These are phyloP conservation scores for Coturnix japonica DNA, from an alignment of 2,113 vertebrate genomes.

Conservation along the genomic window DNA sequence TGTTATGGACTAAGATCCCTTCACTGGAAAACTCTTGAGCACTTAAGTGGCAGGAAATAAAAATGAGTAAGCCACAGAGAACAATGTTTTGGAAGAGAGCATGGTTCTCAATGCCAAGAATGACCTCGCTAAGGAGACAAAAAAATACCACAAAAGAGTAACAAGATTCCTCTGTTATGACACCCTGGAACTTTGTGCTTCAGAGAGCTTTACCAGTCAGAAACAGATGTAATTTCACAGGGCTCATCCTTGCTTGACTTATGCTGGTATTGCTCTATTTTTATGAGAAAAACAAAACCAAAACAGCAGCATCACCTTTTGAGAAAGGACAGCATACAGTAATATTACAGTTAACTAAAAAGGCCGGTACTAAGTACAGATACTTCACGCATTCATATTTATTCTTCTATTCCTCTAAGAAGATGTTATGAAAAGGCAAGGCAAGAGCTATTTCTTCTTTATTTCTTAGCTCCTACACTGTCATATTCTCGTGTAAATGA, in stretches of 20 bases:
- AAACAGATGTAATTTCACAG: neutral
- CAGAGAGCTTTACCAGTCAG: neutral
- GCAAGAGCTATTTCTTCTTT: neutral
- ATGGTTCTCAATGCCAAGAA: neutral
- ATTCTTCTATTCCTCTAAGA: neutral
- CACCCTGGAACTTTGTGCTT: slow-evolving; percentile 33
- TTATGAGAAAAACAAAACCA: neutral
- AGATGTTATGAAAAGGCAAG: neutral
- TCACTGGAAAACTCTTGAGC: neutral
- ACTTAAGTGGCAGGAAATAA: neutral
- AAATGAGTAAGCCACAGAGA: slow-evolving; percentile 3
- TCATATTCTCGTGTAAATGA: neutral
- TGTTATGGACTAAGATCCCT: neutral
- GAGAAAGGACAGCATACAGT: neutral
- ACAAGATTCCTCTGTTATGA: slow-evolving; percentile 18
- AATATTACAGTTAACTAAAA: accelerated
- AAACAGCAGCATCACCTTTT: neutral
- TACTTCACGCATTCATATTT: neutral
- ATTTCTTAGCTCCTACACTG: neutral
- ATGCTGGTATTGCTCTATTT: neutral
- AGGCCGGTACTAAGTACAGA: neutral
- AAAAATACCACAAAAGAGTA: neutral
- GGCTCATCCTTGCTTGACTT: neutral
- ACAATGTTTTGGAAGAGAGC: neutral
- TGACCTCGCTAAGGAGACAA: neutral